A percentile compares a stretch with the other conserved stretches of the same genome.
Evolutionary conservation across 2,888 invertebrate species (phyloP).

Genomic region (Abrostola triplasia): DNA sequence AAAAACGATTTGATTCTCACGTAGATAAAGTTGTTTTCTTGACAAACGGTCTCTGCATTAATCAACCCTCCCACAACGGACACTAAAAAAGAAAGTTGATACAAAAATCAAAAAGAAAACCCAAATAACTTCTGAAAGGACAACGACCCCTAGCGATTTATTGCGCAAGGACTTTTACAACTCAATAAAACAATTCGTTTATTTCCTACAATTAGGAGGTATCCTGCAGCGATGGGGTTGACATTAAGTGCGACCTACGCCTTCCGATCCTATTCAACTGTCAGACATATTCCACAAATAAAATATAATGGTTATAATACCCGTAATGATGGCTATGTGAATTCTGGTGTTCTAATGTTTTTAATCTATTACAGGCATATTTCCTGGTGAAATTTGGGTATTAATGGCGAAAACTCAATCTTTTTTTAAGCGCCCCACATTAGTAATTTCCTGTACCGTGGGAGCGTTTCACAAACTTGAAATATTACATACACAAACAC

Average conservation of each 20-base stretch:
- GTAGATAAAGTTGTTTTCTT: slow-evolving; percentile 34
- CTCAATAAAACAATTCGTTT: slow-evolving; percentile 80
- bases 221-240: slow-evolving; percentile 48
- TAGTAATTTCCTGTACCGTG: no score
- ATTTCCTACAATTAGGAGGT: slow-evolving; percentile 64
- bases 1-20: slow-evolving; percentile 26
- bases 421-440: no score
- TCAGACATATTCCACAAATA: no score
- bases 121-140: slow-evolving; percentile 69
- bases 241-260: slow-evolving; percentile 20
- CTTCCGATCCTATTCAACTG: no score
- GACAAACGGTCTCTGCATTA: slow-evolving; percentile 30
- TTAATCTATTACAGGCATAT: no score
- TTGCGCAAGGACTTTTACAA: slow-evolving; percentile 77
- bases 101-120: slow-evolving; percentile 49
- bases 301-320: no score
- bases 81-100: slow-evolving; percentile 34
- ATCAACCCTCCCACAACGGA: slow-evolving; percentile 30
- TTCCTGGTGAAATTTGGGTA: no score
- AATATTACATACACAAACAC: no score
- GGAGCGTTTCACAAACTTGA: no score
- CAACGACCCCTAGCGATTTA: slow-evolving; percentile 78
- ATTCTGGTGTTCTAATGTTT: no score
- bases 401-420: no score
- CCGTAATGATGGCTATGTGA: no score